Conservation (phyloP, 2,888 invertebrate genomes). For the Epiperipatus broadwayi region DNA sequence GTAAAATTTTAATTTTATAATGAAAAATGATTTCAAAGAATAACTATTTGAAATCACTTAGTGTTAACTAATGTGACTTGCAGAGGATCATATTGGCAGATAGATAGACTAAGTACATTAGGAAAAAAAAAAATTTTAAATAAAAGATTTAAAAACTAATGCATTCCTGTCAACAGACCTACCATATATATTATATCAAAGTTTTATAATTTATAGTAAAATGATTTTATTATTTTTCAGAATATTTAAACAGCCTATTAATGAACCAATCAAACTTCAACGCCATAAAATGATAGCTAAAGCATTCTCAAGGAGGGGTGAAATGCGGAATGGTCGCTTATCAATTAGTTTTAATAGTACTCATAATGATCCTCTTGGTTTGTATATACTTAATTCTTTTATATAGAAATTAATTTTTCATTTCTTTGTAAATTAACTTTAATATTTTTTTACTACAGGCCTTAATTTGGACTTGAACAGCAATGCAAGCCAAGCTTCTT, state of each 20-base stretch:
- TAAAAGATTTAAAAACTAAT: too few relatives aligned
- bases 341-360: slow-evolving; percentile 70
- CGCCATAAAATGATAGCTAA: slow-evolving; percentile 80
- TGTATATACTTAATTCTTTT: slow-evolving; percentile 17
- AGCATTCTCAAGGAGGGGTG: slow-evolving; percentile 67
- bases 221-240: slow-evolving; percentile 18
- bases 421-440: background rate
- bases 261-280: slow-evolving; percentile 35
- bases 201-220: background rate
- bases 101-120: too few relatives aligned
- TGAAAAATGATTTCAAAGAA: too few relatives aligned
- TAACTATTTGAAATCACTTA: too few relatives aligned
- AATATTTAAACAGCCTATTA: slow-evolving; percentile 21
- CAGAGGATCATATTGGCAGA: too few relatives aligned
- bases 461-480: slow-evolving; percentile 39
- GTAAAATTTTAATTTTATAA: too few relatives aligned
- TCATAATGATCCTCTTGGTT: slow-evolving; percentile 67
- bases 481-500: slow-evolving; percentile 54
- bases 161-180: too few relatives aligned
- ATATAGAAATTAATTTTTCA: slow-evolving; percentile 4
- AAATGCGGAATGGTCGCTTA: slow-evolving; percentile 56
- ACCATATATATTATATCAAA: too few relatives aligned
- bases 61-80: too few relatives aligned
- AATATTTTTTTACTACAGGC: slow-evolving; percentile 21
- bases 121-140: too few relatives aligned